These are phyloP conservation scores for Pachycephala philippinensis DNA, from an alignment of 2,113 vertebrate species.

Conservation along the genomic window DNA sequence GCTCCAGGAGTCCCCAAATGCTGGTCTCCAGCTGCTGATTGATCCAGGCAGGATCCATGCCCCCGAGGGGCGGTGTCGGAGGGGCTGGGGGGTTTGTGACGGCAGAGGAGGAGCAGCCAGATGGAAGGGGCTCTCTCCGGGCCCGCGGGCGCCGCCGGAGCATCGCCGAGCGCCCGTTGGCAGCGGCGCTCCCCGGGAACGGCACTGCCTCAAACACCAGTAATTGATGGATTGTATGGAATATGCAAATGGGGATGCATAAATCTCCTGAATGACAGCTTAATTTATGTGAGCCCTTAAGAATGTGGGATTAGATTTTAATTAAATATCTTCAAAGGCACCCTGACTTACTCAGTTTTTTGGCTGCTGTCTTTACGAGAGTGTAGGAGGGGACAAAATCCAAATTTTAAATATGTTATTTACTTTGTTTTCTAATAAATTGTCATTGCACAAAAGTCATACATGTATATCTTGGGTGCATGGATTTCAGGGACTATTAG, in stretches of 20 bases:
- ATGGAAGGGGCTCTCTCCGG: conserved; percentile 73
- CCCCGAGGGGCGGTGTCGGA: background rate
- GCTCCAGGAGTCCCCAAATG: background rate
- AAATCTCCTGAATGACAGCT: conserved; percentile 89
- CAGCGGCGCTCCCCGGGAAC: conserved; percentile 60
- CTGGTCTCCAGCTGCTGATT: background rate
- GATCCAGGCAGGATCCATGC: background rate
- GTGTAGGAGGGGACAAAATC: conserved; percentile 22
- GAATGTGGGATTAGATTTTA: conserved; percentile 90
- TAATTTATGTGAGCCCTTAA: conserved; percentile 89
- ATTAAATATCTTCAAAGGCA: conserved; percentile 91
- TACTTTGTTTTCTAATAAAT: conserved; percentile 3
- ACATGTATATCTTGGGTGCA: accelerated
- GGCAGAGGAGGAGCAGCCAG: conserved; percentile 42
- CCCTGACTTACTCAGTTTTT: conserved; percentile 78
- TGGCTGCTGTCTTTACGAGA: conserved; percentile 60
- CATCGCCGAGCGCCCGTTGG: background rate
- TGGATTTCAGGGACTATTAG: background rate
- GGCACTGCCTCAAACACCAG: conserved; percentile 79
- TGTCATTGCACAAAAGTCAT: background rate
- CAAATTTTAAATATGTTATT: conserved; percentile 17
- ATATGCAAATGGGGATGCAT: conserved; percentile 86
- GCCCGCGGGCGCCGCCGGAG: conserved; percentile 30
- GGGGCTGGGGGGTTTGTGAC: background rate
- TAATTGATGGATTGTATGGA: conserved; percentile 86